phyloP scores from a whole-genome alignment of 64 coral and sea anemone genomes.

The Anthopleura sola region DNA sequence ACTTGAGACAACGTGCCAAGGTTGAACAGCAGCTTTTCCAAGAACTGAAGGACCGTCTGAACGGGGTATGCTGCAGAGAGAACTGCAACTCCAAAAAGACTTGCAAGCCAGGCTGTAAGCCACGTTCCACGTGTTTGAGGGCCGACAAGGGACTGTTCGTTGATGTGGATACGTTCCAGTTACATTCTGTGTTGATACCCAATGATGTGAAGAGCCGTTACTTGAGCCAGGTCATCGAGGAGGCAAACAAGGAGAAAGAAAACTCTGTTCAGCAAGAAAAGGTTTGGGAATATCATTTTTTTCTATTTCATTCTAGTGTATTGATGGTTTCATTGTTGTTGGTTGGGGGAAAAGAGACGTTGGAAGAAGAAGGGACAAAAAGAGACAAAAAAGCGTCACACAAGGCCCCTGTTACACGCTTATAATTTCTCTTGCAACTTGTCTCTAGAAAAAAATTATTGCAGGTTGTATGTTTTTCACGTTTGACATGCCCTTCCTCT shows the following conservation, averaged over 20 bases:
- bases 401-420: no score
- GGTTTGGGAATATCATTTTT: background rate
- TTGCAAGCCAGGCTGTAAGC: slow-evolving; percentile 40
- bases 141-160: slow-evolving; percentile 61
- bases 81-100: background rate
- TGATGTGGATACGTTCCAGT: slow-evolving; percentile 37
- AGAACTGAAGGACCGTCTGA: slow-evolving; percentile 16
- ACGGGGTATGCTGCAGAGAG: slow-evolving; percentile 34
- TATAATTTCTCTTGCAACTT: no score
- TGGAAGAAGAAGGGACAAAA: no score
- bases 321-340: no score
- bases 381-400: no score
- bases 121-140: slow-evolving; percentile 19
- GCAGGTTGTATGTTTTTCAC: no score
- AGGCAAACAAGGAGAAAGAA: slow-evolving; percentile 42
- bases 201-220: slow-evolving; percentile 48
- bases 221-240: slow-evolving; percentile 49
- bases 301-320: background rate
- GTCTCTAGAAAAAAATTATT: no score
- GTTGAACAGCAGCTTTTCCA: slow-evolving; percentile 49
- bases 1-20: slow-evolving; percentile 34
- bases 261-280: slow-evolving; percentile 42
- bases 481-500: no score
- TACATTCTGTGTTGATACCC: slow-evolving; percentile 49
- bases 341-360: no score